Base-by-base conservation (phyloP, 2,888 invertebrate species). In the Keiferia lycopersicella region DNA sequence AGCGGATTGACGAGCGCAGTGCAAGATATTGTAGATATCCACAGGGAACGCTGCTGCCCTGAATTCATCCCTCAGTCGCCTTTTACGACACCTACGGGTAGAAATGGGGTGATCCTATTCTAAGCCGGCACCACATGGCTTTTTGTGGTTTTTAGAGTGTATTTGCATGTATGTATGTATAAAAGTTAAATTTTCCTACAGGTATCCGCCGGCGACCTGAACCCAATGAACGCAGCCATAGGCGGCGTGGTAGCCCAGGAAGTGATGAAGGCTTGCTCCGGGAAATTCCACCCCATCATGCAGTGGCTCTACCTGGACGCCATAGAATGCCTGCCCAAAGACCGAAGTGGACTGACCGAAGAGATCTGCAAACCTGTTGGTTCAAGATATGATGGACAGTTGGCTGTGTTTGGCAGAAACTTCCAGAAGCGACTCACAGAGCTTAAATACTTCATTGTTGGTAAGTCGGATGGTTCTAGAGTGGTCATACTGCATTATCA, bases 231-330 rank as follows among this genome's bases (percentile, higher is more conserved):
- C 80, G 98, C 98, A 0, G 96, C 97, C 0, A 96, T 99, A 73
- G 99, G 99, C 61, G 99, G 99, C 20, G 94, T 99, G 64, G 97
- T 99, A 6, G 99, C 99, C 26, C 99, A 99, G 88, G 99, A 99
- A 91, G 98, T 96, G n/a, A 95, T 99, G 96, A 99, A 99, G 91
- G 98, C 98, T 0, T 98, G 98, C 87, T 97, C 97, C 53, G 98
- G 98, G 64, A 99, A 99, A 86, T 99, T 99, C 87, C 94, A 95
- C 71, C 99, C 99, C 0, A 96, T 99, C 68, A 93, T 93, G 76
- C 98, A 99, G 81, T 99, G 97, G 96, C 86, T 99, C 62, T 99
- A 99, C 86, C 97, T 97, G 79, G 99, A 99, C 91, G 98, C 99
- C 0, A 93, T 98, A 22, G 99, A 99, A 87, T 98, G 98, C 84